Evolutionary conservation across 2,888 invertebrate genomes (phyloP).

Genomic region (Eristalinus aeneus): DNA sequence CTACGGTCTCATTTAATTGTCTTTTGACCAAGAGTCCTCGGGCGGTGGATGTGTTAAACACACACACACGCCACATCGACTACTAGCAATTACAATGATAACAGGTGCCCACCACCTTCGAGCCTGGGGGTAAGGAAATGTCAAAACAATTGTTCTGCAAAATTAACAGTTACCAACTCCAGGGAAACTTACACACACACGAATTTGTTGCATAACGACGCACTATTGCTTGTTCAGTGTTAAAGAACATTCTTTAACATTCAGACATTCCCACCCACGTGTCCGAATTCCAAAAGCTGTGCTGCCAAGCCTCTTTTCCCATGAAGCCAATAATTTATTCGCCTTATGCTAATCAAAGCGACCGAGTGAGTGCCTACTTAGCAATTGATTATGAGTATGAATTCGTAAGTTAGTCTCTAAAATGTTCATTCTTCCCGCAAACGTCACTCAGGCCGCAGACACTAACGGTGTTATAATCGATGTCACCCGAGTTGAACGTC

Average conservation of each 20-base stretch:
- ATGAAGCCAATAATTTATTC: background rate
- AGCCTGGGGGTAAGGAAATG: too few species aligned
- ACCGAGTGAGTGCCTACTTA: background rate
- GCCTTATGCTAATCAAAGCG: background rate
- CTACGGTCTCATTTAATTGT: too few species aligned
- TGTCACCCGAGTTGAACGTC: background rate
- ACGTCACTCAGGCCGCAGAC: background rate
- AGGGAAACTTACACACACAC: too few species aligned
- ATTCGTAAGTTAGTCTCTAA: background rate
- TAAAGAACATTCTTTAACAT: background rate
- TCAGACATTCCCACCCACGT: background rate
- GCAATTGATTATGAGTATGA: background rate
- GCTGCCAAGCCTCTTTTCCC: background rate
- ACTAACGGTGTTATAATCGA: background rate
- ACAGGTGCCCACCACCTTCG: too few species aligned
- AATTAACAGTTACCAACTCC: too few species aligned
- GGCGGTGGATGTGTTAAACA: too few species aligned
- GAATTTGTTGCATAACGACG: too few species aligned
- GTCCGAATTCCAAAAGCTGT: background rate
- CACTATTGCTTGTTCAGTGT: too few species aligned
- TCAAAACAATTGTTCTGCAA: too few species aligned
- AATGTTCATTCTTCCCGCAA: background rate
- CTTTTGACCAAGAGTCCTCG: too few species aligned
- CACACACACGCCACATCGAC: too few species aligned
- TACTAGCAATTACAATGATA: too few species aligned